phyloP scores from a whole-genome alignment of 1,140 invertebrate species.

The Procambarus clarkii region DNA sequence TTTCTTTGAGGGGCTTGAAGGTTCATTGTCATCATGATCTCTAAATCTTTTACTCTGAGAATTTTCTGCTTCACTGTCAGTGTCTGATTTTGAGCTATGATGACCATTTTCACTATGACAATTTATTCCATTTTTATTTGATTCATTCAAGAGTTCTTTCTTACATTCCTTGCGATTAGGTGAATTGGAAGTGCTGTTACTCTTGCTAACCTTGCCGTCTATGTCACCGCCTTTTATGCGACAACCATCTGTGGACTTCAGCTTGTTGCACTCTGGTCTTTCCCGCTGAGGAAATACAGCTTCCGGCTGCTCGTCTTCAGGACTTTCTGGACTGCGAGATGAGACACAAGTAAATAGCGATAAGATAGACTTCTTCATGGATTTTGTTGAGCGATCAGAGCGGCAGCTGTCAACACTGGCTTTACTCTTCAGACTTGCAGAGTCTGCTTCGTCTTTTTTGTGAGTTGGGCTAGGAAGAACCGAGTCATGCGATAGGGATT shows the following conservation, averaged over 20 bases:
- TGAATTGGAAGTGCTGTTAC: neutral
- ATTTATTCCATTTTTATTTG: conserved; percentile 4
- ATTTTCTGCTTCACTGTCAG: conserved; percentile 28
- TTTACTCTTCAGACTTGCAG: conserved; percentile 51
- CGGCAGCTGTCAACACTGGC: conserved; percentile 55
- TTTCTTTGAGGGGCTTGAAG: conserved; percentile 58
- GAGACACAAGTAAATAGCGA: conserved; percentile 64
- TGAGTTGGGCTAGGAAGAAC: conserved; percentile 34
- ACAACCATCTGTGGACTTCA: conserved; percentile 13
- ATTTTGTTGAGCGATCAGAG: conserved; percentile 57
- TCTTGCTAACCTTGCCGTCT: neutral
- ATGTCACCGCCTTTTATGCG: neutral
- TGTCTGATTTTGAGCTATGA: conserved; percentile 18
- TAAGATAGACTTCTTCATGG: conserved; percentile 55
- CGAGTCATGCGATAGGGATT: conserved; percentile 40
- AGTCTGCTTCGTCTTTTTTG: conserved; percentile 43
- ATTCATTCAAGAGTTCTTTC: neutral
- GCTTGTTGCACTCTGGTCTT: neutral
- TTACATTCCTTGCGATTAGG: neutral
- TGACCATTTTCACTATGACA: conserved; percentile 18
- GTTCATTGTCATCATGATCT: conserved; percentile 53
- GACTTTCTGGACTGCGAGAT: conserved; percentile 45
- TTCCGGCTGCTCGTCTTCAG: conserved; percentile 41
- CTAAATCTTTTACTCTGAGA: conserved; percentile 45
- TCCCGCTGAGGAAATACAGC: conserved; percentile 7